Evolutionary conservation across 2,113 vertebrate species (phyloP), one percentile per base, ranked within the genome.

Genomic region (Tauraco erythrolophus): DNA sequence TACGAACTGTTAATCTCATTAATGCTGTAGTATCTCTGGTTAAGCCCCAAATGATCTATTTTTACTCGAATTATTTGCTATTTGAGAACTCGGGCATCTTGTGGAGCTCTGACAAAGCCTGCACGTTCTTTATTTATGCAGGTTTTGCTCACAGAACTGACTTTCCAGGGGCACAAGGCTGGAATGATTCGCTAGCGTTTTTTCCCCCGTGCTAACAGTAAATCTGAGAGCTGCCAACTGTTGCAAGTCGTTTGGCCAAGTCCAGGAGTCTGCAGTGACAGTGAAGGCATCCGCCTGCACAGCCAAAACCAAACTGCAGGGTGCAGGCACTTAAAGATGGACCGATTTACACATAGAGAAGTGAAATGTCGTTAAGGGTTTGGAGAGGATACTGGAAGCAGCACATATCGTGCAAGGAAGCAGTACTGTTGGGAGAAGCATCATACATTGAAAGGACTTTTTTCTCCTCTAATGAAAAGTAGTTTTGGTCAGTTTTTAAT

Each of bases 1-100:
- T 68, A 76, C 76, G 89, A 86, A 70, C 64, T 68, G 79, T 43
- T 86, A 50, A 66, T 92, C 90, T 91, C 66, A 27, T 92, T 93
- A 83, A 61, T 57, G 62, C 51, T 89, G 68, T 78, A 94, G 79
- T 91, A 78, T 83, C 75, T 89, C 51, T 90, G 37, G 28, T 88
- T 95, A 92, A 96, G 72, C 84, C 7, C 31, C 15, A 31, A 16
- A 48, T 76, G 33, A 43, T 27, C 62, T 91, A 7, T 88, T 92
- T 94, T 92, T 84, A 72, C 65, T 68, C 31, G 1, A 31, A 71
- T 69, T 72, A 48, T 58, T 94, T 76, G 78, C 53, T 92, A 3
- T 43, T 72, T 76, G 69, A 72, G 87, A 86, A 70, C 43, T 62
- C 31, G 0, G 5, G 48, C 23, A 19, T 71, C 5, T 9, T 50